Evolutionary conservation across 2,888 invertebrate species (phyloP).

Genomic region (Agonopterix subpropinquella): DNA sequence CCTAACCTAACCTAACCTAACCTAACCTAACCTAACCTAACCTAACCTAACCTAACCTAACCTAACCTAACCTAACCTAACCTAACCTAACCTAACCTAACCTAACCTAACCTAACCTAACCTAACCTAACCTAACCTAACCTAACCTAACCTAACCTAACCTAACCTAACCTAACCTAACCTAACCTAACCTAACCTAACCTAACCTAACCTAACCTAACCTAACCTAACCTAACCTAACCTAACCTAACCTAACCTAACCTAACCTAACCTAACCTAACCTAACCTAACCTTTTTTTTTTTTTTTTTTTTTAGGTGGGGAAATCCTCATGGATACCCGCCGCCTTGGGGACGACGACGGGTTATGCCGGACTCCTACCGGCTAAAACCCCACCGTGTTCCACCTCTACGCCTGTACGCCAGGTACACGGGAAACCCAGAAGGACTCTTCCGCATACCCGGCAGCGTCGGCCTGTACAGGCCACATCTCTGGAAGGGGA

Average conservation of each 20-base stretch:
- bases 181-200: slow-evolving; percentile 11
- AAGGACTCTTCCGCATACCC: too few species aligned
- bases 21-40: slow-evolving; percentile 18
- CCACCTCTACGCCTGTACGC: too few species aligned
- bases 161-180: slow-evolving; percentile 9
- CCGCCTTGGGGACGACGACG: too few species aligned
- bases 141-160: slow-evolving; percentile 10
- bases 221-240: slow-evolving; percentile 9
- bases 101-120: not conserved
- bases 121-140: slow-evolving; percentile 8
- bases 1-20: slow-evolving; percentile 10
- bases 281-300: slow-evolving; percentile 14
- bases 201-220: slow-evolving; percentile 12
- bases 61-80: slow-evolving; percentile 2
- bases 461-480: too few species aligned
- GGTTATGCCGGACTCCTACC: too few species aligned
- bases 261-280: slow-evolving; percentile 15
- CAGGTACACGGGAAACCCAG: too few species aligned
- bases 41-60: slow-evolving; percentile 17
- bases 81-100: not conserved
- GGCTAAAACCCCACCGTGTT: too few species aligned
- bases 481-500: too few species aligned
- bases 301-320: too few species aligned
- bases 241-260: slow-evolving; percentile 13
- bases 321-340: too few species aligned